Evolutionary conservation across 2,113 vertebrate genomes (phyloP).

Genomic region (Stegostoma tigrinum): DNA sequence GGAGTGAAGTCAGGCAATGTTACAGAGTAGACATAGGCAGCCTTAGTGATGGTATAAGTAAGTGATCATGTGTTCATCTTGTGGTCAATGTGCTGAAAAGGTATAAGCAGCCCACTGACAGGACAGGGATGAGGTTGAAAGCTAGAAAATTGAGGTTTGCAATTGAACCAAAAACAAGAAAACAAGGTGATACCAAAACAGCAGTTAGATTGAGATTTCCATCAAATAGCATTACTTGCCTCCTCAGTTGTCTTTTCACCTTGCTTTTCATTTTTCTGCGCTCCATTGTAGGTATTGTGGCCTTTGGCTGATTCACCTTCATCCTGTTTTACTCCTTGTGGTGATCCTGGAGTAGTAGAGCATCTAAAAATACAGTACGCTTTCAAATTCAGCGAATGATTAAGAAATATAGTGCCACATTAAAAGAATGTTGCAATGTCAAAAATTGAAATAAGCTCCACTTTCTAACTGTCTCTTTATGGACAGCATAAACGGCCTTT

Average conservation of each 20-base stretch:
- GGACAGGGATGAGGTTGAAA: not conserved
- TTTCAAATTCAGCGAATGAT: not conserved
- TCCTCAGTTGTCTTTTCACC: conserved; percentile 25
- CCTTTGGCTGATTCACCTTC: not conserved
- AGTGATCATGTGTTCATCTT: not conserved
- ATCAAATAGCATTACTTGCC: not conserved
- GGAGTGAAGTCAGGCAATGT: too few species aligned
- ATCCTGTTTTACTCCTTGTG: conserved; percentile 19
- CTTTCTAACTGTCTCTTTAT: not conserved
- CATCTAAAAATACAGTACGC: not conserved
- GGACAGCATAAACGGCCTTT: too few species aligned
- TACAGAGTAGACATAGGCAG: too few species aligned
- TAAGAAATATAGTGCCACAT: not conserved
- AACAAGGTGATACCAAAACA: not conserved
- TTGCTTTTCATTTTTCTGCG: conserved; percentile 25
- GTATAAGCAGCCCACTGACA: too few species aligned
- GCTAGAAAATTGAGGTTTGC: not conserved
- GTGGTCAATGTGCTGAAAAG: not conserved
- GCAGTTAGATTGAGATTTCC: not conserved
- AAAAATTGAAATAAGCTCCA: not conserved
- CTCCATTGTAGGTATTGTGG: conserved; percentile 26
- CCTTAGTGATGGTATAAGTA: too few species aligned
- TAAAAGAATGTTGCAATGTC: not conserved
- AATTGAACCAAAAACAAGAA: not conserved
- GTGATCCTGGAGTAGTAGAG: not conserved